Percentiles rank a stretch among this genome's conserved stretches.
Conservation (phyloP, 2,888 invertebrate species). For the Caenorhabditis drosophilae region DNA sequence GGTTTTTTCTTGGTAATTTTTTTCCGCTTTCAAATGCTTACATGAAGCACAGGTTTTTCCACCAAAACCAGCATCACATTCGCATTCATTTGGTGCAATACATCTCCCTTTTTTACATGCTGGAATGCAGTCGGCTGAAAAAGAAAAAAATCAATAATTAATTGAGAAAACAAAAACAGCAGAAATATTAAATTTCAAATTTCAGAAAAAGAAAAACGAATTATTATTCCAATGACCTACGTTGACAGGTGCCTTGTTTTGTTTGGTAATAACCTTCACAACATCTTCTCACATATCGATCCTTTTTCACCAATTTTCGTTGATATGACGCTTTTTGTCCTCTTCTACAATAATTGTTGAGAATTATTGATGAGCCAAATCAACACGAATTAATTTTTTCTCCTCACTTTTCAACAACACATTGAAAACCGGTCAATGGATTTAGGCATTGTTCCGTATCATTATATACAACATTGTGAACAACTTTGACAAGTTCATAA, state of each 20-base stretch:
- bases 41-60: constrained; percentile 54
- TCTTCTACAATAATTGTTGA: constrained; percentile 29
- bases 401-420: constrained; percentile 45
- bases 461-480: constrained; percentile 30
- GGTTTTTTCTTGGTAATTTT: background rate
- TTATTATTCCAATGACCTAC: constrained; percentile 33
- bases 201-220: background rate
- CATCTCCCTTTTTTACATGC: constrained; percentile 65
- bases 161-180: background rate
- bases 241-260: constrained; percentile 53
- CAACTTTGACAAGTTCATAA: constrained; percentile 44
- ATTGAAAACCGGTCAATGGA: constrained; percentile 54
- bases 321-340: constrained; percentile 77
- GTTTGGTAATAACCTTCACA: constrained; percentile 66
- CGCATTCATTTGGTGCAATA: constrained; percentile 61
- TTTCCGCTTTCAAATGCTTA: constrained; percentile 16
- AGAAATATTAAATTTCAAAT: background rate
- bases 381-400: background rate
- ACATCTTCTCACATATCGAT: constrained; percentile 56
- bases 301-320: constrained; percentile 56
- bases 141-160: background rate
- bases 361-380: too few relatives aligned
- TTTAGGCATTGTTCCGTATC: constrained; percentile 54
- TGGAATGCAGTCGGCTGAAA: constrained; percentile 63
- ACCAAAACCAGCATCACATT: constrained; percentile 64